Evolutionary conservation across 2,797 vertebrate genomes (phyloP).

Genomic region (Perdix hodgsoniae): DNA sequence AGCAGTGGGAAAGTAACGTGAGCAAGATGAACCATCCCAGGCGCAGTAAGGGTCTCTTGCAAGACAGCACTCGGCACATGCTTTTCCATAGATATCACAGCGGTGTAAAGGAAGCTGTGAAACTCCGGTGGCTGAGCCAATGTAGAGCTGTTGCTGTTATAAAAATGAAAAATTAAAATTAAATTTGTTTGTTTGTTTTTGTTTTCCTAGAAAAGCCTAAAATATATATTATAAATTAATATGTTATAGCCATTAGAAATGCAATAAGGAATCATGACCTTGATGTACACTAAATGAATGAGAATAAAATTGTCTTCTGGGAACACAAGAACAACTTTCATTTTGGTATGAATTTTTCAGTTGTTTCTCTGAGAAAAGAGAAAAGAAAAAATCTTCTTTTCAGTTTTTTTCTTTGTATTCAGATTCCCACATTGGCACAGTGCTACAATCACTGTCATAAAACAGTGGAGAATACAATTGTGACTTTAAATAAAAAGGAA

Average conservation of each 20-base stretch:
- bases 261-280: background rate
- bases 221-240: background rate
- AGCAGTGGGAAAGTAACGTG: conserved; percentile 96
- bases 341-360: background rate
- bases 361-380: background rate
- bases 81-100: conserved; percentile 95
- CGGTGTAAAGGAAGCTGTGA: conserved; percentile 96
- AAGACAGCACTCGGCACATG: conserved; percentile 97
- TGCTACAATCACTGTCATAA: background rate
- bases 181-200: no score
- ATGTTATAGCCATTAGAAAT: background rate
- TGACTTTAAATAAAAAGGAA: background rate
- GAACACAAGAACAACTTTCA: background rate
- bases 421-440: background rate
- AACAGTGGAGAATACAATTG: background rate
- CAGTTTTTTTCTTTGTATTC: background rate
- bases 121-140: conserved; percentile 91
- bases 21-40: conserved; percentile 96
- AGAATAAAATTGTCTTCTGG: background rate
- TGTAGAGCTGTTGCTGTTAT: conserved; percentile 95
- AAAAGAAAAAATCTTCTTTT: background rate
- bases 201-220: background rate
- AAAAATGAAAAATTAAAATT: background rate
- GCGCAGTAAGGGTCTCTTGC: conserved; percentile 98
- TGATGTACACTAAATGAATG: background rate